Evolutionary conservation across 2,797 vertebrate genomes (phyloP).

Genomic region (Petrocephalus schoutedeni): DNA sequence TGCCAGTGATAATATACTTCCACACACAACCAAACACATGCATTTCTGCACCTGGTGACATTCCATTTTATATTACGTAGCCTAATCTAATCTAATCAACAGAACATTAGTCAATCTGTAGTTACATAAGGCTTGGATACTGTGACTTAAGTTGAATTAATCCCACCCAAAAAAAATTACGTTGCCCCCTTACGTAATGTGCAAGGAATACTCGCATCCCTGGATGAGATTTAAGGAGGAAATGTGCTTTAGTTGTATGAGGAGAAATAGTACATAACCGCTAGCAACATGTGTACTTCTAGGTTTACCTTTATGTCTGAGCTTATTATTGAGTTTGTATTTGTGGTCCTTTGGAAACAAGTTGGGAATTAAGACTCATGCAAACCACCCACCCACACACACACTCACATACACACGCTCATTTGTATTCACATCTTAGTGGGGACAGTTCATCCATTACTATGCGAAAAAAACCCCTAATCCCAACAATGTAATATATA

Average conservation of each 20-base stretch:
- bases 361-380: background rate
- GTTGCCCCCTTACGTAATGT: background rate
- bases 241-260: conserved; percentile 5
- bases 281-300: background rate
- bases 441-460: background rate
- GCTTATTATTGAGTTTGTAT: background rate
- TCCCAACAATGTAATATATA: background rate
- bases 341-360: background rate
- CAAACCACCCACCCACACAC: background rate
- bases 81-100: background rate
- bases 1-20: background rate
- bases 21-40: background rate
- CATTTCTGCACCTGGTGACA: background rate
- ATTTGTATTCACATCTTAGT: background rate
- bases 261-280: background rate
- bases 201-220: background rate
- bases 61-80: background rate
- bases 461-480: background rate
- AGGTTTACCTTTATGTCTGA: background rate
- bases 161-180: background rate
- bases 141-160: background rate
- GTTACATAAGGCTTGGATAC: background rate
- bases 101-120: background rate
- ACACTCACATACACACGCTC: background rate
- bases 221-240: conserved; percentile 1